Evolutionary conservation across 2,888 invertebrate species (phyloP).

Genomic region (Melanotus villosus): DNA sequence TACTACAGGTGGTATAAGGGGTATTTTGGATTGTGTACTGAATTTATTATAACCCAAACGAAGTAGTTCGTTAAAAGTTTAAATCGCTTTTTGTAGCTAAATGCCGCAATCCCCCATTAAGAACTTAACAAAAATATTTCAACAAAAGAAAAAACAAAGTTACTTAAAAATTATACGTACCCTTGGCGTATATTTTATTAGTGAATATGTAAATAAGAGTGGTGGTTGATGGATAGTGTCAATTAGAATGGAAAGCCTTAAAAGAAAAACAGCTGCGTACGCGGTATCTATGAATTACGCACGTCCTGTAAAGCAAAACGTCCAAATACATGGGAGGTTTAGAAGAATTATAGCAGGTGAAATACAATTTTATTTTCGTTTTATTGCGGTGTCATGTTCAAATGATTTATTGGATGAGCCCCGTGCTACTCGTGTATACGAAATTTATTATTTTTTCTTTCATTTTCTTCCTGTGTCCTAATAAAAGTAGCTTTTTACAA

Average conservation of each 20-base stretch:
- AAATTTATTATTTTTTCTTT: constrained; percentile 54
- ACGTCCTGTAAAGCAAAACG: constrained; percentile 41
- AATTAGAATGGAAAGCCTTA: constrained; percentile 2
- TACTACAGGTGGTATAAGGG: too few relatives aligned
- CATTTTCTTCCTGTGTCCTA: constrained; percentile 41
- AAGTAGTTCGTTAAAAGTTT: too few relatives aligned
- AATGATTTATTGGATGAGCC: constrained; percentile 59
- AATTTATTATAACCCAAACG: too few relatives aligned
- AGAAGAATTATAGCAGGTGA: constrained; percentile 58
- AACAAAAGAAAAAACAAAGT: too few relatives aligned
- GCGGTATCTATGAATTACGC: constrained; percentile 42
- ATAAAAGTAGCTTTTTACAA: constrained; percentile 44
- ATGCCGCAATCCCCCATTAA: too few relatives aligned
- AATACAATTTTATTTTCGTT: constrained; percentile 59
- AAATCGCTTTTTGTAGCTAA: too few relatives aligned
- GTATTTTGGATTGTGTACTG: too few relatives aligned
- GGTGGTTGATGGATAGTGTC: constrained; percentile 10
- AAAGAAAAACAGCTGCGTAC: constrained; percentile 24
- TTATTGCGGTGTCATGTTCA: constrained; percentile 59
- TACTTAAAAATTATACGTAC: too few relatives aligned
- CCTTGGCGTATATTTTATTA: too few relatives aligned
- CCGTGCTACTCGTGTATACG: constrained; percentile 56
- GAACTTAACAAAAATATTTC: too few relatives aligned
- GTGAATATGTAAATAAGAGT: too few relatives aligned
- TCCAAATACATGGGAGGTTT: constrained; percentile 49